A percentile compares a stretch with the other conserved stretches of the same genome.
phyloP scores from a whole-genome alignment of 1,140 invertebrate species.

The Olivierus martensii region DNA sequence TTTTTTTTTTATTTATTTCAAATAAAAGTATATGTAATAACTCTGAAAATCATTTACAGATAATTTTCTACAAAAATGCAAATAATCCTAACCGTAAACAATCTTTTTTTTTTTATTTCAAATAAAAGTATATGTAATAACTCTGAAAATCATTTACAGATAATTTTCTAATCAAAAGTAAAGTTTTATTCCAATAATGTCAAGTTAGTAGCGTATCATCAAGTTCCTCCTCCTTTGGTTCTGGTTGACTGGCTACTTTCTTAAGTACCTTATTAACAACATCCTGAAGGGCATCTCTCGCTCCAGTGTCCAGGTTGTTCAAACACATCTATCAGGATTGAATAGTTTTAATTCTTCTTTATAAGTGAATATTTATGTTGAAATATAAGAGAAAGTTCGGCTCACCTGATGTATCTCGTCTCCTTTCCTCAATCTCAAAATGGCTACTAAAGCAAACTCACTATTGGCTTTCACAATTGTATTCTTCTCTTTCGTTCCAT shows the following conservation, averaged over 20 bases:
- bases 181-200: background rate
- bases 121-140: too few relatives aligned
- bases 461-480: slow-evolving; percentile 84
- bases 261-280: slow-evolving; percentile 67
- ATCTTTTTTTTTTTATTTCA: too few relatives aligned
- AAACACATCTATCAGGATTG: slow-evolving; percentile 49
- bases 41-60: too few relatives aligned
- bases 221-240: slow-evolving; percentile 73
- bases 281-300: slow-evolving; percentile 71
- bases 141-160: too few relatives aligned
- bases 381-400: slow-evolving; percentile 6
- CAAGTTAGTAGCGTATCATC: slow-evolving; percentile 68
- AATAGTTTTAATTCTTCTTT: background rate
- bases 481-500: slow-evolving; percentile 96
- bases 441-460: slow-evolving; percentile 73
- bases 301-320: slow-evolving; percentile 63
- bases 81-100: too few relatives aligned
- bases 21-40: too few relatives aligned
- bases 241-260: slow-evolving; percentile 53
- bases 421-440: slow-evolving; percentile 60
- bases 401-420: slow-evolving; percentile 58
- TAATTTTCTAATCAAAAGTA: too few relatives aligned
- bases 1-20: too few relatives aligned
- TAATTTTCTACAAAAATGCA: too few relatives aligned
- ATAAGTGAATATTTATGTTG: background rate